Evolutionary conservation across 2,888 invertebrate species (phyloP), one percentile per base, ranked within the genome.

Genomic region (Lochmaea capreae): DNA sequence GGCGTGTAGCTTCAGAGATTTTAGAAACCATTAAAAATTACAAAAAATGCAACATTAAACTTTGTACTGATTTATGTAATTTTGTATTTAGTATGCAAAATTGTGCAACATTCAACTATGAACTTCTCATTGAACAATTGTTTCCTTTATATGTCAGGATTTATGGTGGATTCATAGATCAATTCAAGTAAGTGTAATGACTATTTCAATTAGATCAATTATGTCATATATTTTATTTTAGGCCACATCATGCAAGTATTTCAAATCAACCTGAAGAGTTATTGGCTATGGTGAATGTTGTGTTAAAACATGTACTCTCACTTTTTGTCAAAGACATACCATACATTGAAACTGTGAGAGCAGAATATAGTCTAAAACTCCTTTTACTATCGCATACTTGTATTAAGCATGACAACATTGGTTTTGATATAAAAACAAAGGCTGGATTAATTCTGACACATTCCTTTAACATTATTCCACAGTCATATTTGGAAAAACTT

Each of bases 391-490:
- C 79, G 18, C 82, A 84, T 71, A 72, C 82, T 54, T 76, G 85
- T 42, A 79, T 86, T 16, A 77, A 77, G 16, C 78, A 90, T 79
- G 85, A 86, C 5, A 89, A 90, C 73, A 87, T 91, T 1, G 90
- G 91, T 0, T 91, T 92, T 89, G 93, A 93, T 80, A 90, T 91
- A 0, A 92, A 92, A 81, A 89, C 89, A 8, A 90, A 93, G 80
- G 89, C 90, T 76, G 92, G 91, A 0, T 88, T 92, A 52, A 82
- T 92, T 16, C 87, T 89, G 71, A 85, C 91, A 6, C 86, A 89
- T 65, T 88, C 89, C 82, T 87, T 88, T 52, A 85, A 88, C 61
- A 83, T 87, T 22, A 86, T 81, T 66, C 83, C 84, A 4, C 79
- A 82, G 70, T 76, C 79, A 42, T 77, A 79, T 66, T 76, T 71